These are phyloP conservation scores for Scaptomyza reducta DNA, from an alignment of 2,888 invertebrate species.

Conservation along the genomic window DNA sequence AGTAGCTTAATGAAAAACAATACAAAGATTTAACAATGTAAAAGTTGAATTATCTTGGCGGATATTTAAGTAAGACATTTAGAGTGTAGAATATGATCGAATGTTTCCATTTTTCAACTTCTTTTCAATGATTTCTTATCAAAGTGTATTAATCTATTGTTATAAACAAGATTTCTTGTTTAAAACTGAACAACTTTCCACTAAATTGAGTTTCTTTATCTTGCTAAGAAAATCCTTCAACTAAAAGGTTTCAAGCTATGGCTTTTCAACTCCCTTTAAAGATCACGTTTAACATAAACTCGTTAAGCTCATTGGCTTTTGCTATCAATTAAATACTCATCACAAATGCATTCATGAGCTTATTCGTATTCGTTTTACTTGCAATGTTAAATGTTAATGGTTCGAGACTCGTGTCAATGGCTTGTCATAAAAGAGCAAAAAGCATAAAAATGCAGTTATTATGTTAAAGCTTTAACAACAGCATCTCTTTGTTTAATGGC, in stretches of 20 bases:
- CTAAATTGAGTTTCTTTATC: no score
- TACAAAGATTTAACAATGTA: background rate
- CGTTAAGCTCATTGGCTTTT: background rate
- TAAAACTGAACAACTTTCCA: no score
- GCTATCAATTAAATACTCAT: conserved; percentile 18
- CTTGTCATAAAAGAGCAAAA: conserved; percentile 45
- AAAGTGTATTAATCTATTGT: no score
- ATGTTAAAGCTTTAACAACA: conserved; percentile 46
- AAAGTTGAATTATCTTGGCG: conserved; percentile 4
- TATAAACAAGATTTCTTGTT: no score
- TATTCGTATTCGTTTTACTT: conserved; percentile 28
- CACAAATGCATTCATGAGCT: conserved; percentile 29
- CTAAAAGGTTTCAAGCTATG: background rate
- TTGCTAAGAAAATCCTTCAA: background rate
- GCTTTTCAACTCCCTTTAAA: background rate
- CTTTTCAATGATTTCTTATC: no score
- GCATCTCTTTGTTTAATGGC: conserved; percentile 50
- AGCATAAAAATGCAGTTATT: conserved; percentile 30
- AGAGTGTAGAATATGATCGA: no score
- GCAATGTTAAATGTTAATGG: conserved; percentile 33
- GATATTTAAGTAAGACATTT: background rate
- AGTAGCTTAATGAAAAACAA: conserved; percentile 1
- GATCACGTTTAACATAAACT: background rate
- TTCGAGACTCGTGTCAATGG: conserved; percentile 24
- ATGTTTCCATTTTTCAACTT: no score